A percentile compares a stretch with the other conserved stretches of the same genome.
Evolutionary conservation across 2,888 invertebrate genomes (phyloP).

Genomic region (Chrysolina americana): DNA sequence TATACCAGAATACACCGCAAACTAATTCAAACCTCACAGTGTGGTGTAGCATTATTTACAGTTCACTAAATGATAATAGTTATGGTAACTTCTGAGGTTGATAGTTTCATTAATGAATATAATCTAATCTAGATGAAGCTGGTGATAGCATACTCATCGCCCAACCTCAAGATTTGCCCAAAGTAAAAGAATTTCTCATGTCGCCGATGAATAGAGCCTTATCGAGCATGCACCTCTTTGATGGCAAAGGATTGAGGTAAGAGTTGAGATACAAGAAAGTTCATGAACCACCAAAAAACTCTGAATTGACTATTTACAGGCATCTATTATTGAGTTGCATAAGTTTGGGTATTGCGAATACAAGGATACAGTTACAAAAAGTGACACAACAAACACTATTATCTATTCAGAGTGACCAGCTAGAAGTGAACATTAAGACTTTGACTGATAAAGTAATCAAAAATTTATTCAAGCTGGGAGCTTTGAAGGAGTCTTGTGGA

Average conservation of each 20-base stretch:
- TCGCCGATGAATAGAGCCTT: conserved; percentile 80
- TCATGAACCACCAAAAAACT: background rate
- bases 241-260: conserved; percentile 72
- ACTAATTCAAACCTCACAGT: too few relatives aligned
- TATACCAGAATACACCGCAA: too few relatives aligned
- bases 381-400: conserved; percentile 77
- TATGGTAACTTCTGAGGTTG: background rate
- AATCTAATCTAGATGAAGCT: conserved; percentile 66
- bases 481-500: conserved; percentile 62
- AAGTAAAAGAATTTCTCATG: conserved; percentile 73
- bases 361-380: conserved; percentile 71
- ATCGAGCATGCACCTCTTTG: conserved; percentile 73
- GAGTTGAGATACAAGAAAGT: background rate
- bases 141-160: conserved; percentile 94
- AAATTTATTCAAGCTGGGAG: conserved; percentile 69
- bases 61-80: too few relatives aligned
- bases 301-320: conserved; percentile 58
- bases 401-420: conserved; percentile 73
- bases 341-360: conserved; percentile 76
- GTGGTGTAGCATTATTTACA: too few relatives aligned
- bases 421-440: conserved; percentile 68
- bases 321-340: conserved; percentile 80
- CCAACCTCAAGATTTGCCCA: conserved; percentile 73
- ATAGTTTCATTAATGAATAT: background rate
- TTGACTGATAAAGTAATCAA: conserved; percentile 69